phyloP scores from a whole-genome alignment of 2,888 invertebrate species.

The Nomada fabriciana region DNA sequence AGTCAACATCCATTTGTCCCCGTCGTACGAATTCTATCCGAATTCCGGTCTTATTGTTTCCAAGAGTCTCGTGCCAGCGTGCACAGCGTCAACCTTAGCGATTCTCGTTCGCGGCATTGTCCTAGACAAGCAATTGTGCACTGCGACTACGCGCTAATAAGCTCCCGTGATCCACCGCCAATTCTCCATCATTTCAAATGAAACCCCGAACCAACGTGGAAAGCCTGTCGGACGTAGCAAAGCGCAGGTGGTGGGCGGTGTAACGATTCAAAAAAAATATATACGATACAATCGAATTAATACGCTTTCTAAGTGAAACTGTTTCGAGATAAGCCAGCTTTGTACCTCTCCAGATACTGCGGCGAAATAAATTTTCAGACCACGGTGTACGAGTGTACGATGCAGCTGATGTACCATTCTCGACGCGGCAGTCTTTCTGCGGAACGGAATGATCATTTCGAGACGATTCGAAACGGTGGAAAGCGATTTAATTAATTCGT shows the following conservation, averaged over 20 bases:
- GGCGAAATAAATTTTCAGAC: background rate
- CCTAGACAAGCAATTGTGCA: conserved; percentile 42
- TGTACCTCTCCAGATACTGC: background rate
- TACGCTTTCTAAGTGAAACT: conserved; percentile 8
- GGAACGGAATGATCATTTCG: conserved; percentile 15
- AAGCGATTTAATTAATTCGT: too few relatives aligned
- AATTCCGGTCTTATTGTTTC: conserved; percentile 38
- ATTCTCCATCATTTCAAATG: conserved; percentile 24
- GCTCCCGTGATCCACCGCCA: conserved; percentile 36
- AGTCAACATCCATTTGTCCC: conserved; percentile 42
- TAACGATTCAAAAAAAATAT: background rate
- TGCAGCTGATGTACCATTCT: background rate
- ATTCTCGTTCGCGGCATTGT: conserved; percentile 43
- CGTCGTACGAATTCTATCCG: conserved; percentile 51
- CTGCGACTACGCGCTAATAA: conserved; percentile 60
- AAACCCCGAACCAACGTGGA: conserved; percentile 1
- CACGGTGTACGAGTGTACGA: too few relatives aligned
- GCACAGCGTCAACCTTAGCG: conserved; percentile 5
- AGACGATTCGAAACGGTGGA: too few relatives aligned
- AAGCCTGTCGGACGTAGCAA: conserved; percentile 6
- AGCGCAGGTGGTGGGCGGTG: background rate
- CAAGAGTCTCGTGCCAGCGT: conserved; percentile 30
- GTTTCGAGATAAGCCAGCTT: background rate
- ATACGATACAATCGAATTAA: background rate
- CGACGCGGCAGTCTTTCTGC: background rate